Evolutionary conservation across 2,888 invertebrate genomes (phyloP), one percentile per base, ranked within the genome.

Genomic region (Suillia variegata): DNA sequence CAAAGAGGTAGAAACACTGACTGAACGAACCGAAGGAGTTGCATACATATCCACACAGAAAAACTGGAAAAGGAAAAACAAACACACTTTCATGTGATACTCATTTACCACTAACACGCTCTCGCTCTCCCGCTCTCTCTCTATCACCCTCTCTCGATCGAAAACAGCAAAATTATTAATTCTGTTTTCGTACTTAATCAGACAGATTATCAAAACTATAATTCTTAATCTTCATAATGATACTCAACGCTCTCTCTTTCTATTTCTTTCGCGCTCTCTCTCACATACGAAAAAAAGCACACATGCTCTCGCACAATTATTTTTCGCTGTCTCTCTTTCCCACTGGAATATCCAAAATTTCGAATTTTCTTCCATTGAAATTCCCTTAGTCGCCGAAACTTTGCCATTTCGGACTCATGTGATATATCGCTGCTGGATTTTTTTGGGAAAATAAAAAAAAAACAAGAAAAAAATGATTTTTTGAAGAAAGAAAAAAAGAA

Each of bases 361-460:
- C n/a, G n/a, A n/a, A n/a, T n/a, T n/a, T n/a, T n/a, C 49, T 59
- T 61, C 21, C 22, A n/a, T 51, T 5, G 21, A 51, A 53, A 53
- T 21, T 45, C 42, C 38, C 52, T 58, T 61, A 77, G 75, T 78
- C 77, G 77, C 77, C 78, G 78, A 71, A 78, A 77, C 70, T 74
- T 71, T 74, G 71, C 70, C 72, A 76, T 76, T 78, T 80, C 77
- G 79, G 78, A 76, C 70, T 74, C 69, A 74, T 79, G 80, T 80
- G 80, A 80, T 80, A 80, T 75, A n/a, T 26, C 78, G 74, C 73
- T 74, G 70, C n/a, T n/a, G n/a, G n/a, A n/a, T n/a, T n/a, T n/a
- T 70, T 73, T 73, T 70, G 63, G 67, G 59, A 26, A 60, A 31
- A 31, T 33, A 31, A 62, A 61, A 71, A 65, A 67, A 67, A 62